Conservation (phyloP, 2,797 vertebrate species). For the Pyrocephalus nanus region DNA sequence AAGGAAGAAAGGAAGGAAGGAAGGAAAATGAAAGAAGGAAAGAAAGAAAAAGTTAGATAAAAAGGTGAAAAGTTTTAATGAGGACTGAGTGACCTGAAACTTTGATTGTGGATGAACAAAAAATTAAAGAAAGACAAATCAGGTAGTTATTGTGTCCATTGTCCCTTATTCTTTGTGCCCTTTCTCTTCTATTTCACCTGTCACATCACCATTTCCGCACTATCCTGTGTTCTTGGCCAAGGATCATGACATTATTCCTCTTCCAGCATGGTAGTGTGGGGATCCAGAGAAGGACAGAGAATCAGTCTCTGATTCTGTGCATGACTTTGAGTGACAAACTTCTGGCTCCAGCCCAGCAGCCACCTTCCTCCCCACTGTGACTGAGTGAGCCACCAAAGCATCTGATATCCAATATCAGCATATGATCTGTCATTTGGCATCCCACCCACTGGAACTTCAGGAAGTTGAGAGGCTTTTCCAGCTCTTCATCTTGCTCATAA, state of each 20-base stretch:
- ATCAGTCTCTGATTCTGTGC: neutral
- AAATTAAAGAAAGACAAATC: neutral
- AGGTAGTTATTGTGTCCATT: neutral
- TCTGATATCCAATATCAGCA: neutral
- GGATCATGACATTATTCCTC: neutral
- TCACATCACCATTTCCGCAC: neutral
- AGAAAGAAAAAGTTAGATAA: neutral
- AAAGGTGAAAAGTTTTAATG: neutral
- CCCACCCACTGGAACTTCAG: neutral
- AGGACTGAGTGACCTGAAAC: neutral
- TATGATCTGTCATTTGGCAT: neutral
- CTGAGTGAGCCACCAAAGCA: neutral
- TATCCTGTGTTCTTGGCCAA: neutral
- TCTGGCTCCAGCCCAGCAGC: neutral
- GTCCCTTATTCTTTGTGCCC: neutral
- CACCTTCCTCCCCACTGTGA: neutral
- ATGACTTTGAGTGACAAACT: neutral
- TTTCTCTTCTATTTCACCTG: neutral
- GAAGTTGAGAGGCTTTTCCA: neutral
- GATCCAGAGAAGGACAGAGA: neutral
- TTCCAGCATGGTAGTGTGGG: neutral
- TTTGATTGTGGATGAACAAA: neutral
- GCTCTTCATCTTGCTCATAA: neutral
- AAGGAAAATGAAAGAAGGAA: no score
- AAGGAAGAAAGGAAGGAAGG: no score